Evolutionary conservation across 1,140 invertebrate species (phyloP).

Genomic region (honey bee (Apis mellifera)): DNA sequence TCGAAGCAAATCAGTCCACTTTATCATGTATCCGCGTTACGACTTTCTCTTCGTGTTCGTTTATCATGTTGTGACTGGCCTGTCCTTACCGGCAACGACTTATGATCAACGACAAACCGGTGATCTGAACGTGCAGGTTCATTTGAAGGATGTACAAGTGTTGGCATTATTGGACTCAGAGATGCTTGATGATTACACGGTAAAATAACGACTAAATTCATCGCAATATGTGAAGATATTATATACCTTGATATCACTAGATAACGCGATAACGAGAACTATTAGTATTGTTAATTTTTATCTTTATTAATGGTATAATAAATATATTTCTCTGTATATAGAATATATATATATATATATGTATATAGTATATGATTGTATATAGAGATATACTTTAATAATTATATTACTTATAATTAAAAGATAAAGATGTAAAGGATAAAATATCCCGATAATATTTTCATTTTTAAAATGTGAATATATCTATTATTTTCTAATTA

Average conservation of each 20-base stretch:
- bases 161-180: conserved; percentile 85
- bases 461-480: no score
- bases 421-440: neutral
- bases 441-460: neutral
- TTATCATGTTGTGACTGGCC: conserved; percentile 11
- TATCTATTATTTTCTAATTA: neutral
- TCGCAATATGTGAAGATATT: neutral
- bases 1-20: neutral
- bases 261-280: conserved; percentile 27
- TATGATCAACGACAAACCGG: conserved; percentile 90
- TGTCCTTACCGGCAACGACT: conserved; percentile 54
- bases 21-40: conserved; percentile 51
- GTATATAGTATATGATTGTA: no score
- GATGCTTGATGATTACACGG: conserved; percentile 81
- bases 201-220: conserved; percentile 62
- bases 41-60: conserved; percentile 40
- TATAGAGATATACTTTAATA: neutral
- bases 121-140: conserved; percentile 89
- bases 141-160: conserved; percentile 89
- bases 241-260: neutral
- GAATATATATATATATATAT: no score
- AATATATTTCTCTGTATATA: no score
- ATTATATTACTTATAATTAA: neutral
- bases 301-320: neutral
- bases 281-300: conserved; percentile 17